These are phyloP conservation scores for Virgularia gustaviana DNA, from an alignment of 92 coral and sea anemone species.

Conservation along the genomic window DNA sequence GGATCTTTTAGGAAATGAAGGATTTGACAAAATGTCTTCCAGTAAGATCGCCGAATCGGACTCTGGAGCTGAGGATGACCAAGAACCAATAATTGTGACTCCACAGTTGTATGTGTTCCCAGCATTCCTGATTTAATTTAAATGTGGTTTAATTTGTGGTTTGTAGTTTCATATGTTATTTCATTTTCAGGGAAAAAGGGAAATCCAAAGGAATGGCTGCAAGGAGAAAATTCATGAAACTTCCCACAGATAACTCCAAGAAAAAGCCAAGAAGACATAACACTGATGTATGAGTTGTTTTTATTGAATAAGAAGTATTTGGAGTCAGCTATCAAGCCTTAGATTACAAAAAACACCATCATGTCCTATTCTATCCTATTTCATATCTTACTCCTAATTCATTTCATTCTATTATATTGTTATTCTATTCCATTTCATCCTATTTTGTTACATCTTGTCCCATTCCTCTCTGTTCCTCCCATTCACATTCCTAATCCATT, in stretches of 20 bases:
- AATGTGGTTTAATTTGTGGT: not conserved
- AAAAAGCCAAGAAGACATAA: constrained; percentile 82
- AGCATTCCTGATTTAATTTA: not conserved
- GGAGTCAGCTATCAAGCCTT: no score
- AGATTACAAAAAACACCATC: no score
- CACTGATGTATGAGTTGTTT: constrained; percentile 64
- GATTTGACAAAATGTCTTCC: constrained; percentile 65
- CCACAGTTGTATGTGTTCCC: no score
- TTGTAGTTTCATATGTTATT: not conserved
- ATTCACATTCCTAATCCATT: no score
- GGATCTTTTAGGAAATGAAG: constrained; percentile 57
- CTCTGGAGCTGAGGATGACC: constrained; percentile 94
- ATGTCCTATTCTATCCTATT: no score
- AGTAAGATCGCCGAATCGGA: constrained; percentile 83
- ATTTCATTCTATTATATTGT: no score
- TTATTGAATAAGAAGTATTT: no score
- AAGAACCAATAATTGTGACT: constrained; percentile 40
- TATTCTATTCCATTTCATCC: no score
- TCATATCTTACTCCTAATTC: no score
- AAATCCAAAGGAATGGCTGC: constrained; percentile 81
- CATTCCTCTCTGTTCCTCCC: no score
- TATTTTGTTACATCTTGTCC: no score
- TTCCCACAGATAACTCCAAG: constrained; percentile 60
- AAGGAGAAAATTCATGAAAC: constrained; percentile 80
- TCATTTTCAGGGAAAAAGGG: constrained; percentile 57